Conservation (phyloP, 2,113 vertebrate genomes). For the Ceyx cyanopectus region DNA sequence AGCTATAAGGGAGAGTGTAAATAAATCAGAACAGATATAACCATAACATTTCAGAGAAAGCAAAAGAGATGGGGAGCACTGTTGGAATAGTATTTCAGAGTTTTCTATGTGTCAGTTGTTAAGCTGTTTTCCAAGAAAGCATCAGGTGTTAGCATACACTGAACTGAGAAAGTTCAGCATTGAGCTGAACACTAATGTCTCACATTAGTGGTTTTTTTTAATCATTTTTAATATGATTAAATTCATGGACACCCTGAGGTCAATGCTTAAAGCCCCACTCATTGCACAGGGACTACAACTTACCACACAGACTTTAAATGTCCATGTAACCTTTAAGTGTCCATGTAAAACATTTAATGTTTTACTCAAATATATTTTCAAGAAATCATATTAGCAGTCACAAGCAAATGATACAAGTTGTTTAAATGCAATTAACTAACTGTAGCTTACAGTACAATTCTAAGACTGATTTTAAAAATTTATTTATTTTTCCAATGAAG, state of each 20-base stretch:
- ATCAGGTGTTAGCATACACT: background rate
- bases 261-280: background rate
- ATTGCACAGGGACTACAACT: background rate
- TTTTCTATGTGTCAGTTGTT: background rate
- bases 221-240: background rate
- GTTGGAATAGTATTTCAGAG: background rate
- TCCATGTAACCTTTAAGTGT: background rate
- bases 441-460: background rate
- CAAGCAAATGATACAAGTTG: background rate
- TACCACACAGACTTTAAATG: background rate
- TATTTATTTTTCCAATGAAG: background rate
- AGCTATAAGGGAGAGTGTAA: conserved; percentile 12
- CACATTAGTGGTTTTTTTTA: background rate
- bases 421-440: background rate
- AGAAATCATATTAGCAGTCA: background rate
- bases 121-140: background rate
- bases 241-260: background rate
- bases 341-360: background rate
- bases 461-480: background rate
- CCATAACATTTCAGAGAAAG: background rate
- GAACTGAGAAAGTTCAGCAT: background rate
- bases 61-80: background rate
- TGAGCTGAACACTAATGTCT: background rate
- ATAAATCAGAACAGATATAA: conserved; percentile 38
- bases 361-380: background rate